phyloP scores from a whole-genome alignment of 30 jellyfish, hydroid and myxozoan species.

The Aurelia sp. region DNA sequence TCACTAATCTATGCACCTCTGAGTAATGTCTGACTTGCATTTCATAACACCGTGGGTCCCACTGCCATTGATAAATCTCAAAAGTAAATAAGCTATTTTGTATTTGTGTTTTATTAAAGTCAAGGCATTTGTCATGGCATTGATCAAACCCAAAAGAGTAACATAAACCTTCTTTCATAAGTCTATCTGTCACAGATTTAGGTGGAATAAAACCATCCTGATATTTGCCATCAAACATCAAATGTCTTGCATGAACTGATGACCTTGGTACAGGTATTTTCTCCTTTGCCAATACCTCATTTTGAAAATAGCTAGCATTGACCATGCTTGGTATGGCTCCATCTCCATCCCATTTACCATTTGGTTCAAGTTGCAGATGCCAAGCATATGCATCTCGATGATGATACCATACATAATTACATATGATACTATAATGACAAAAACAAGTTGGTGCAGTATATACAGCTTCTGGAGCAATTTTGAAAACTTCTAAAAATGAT shows the following conservation, averaged over 20 bases:
- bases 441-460: conserved; percentile 12
- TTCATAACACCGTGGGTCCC: conserved; percentile 52
- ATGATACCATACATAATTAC: conserved; percentile 58
- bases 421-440: conserved; percentile 52
- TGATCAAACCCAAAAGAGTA: conserved; percentile 7
- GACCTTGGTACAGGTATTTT: conserved; percentile 47
- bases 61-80: conserved; percentile 50
- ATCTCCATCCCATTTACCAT: conserved; percentile 28
- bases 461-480: conserved; percentile 28
- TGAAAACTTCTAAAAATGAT: conserved; percentile 48
- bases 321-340: conserved; percentile 48
- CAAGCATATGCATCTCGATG: conserved; percentile 57
- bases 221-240: conserved; percentile 21
- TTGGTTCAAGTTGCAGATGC: conserved; percentile 53
- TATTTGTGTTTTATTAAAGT: conserved; percentile 7
- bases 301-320: conserved; percentile 30
- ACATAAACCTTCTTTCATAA: conserved; percentile 21
- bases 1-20: neutral
- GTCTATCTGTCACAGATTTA: neutral
- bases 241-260: conserved; percentile 44
- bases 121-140: conserved; percentile 55
- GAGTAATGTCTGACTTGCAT: conserved; percentile 16
- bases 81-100: conserved; percentile 43
- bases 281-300: conserved; percentile 25
- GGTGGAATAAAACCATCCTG: neutral